These are phyloP conservation scores for Astyanax mexicanus DNA, from an alignment of 2,797 vertebrate genomes.

Conservation along the genomic window DNA sequence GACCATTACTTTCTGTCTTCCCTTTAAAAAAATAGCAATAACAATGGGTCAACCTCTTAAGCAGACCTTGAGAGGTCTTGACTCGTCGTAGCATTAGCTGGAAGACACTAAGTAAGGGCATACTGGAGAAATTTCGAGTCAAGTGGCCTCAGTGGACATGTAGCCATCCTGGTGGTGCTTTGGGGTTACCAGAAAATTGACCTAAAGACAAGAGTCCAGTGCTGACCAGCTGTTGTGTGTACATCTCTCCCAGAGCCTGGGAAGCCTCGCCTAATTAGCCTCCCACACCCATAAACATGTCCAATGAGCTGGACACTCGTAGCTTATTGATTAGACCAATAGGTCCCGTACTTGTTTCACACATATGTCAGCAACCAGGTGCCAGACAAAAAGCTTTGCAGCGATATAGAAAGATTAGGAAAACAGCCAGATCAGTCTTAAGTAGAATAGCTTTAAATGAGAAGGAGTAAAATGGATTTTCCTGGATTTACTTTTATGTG, in stretches of 20 bases:
- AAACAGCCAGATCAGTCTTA: neutral
- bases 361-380: constrained; percentile 61
- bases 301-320: constrained; percentile 76
- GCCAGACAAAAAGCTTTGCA: constrained; percentile 61
- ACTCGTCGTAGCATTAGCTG: constrained; percentile 69
- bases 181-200: constrained; percentile 82
- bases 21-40: neutral
- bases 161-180: constrained; percentile 78
- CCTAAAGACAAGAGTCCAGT: constrained; percentile 77
- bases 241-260: constrained; percentile 80
- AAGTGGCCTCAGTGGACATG: constrained; percentile 80
- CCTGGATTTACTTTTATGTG: neutral
- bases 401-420: neutral
- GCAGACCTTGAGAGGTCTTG: neutral
- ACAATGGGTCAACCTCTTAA: neutral
- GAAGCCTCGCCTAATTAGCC: constrained; percentile 84
- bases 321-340: constrained; percentile 78
- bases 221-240: constrained; percentile 82
- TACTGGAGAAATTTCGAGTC: constrained; percentile 71
- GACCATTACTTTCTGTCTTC: neutral
- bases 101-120: constrained; percentile 74
- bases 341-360: constrained; percentile 69
- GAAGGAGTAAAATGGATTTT: constrained; percentile 11
- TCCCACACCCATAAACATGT: constrained; percentile 87
- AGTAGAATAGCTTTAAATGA: too few species aligned